These are phyloP conservation scores for Drosophila colorata DNA, from an alignment of 2,888 invertebrate genomes.

Conservation along the genomic window DNA sequence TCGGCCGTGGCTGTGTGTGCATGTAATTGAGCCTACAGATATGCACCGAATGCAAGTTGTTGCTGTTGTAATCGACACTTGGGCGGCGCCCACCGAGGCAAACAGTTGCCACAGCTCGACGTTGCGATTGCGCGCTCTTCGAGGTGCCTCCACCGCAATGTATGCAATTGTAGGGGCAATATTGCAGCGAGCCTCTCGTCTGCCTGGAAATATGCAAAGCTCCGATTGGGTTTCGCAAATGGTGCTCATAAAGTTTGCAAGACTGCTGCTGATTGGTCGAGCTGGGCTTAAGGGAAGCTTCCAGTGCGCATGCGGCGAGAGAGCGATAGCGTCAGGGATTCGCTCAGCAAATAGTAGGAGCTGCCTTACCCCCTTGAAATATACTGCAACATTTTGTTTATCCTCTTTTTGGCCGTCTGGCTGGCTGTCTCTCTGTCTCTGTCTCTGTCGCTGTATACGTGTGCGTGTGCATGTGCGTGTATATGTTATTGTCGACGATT, in stretches of 20 bases:
- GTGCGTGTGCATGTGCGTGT: conserved; percentile 14
- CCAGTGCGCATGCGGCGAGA: conserved; percentile 65
- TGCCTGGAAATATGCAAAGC: conserved; percentile 70
- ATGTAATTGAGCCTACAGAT: conserved; percentile 77
- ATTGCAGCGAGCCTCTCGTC: conserved; percentile 26
- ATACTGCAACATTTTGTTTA: conserved; percentile 51
- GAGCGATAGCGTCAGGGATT: conserved; percentile 47
- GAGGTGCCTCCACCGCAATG: conserved; percentile 18
- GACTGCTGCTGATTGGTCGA: conserved; percentile 72
- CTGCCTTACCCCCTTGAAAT: conserved; percentile 40
- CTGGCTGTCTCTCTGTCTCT: conserved; percentile 10
- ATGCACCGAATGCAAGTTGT: conserved; percentile 67
- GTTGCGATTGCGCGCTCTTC: conserved; percentile 67
- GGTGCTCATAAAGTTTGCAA: conserved; percentile 73
- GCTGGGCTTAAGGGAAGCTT: conserved; percentile 73
- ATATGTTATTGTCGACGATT: conserved; percentile 53
- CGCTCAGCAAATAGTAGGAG: conserved; percentile 79
- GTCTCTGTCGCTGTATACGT: conserved; percentile 1
- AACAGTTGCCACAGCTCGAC: conserved; percentile 51
- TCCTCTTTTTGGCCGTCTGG: conserved; percentile 47
- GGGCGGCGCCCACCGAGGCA: conserved; percentile 82
- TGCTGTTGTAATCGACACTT: conserved; percentile 79
- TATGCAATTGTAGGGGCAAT: conserved; percentile 60
- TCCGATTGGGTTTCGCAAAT: conserved; percentile 58
- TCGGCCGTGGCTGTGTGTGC: conserved; percentile 25